These are phyloP conservation scores for Cyprinodon brontotheroides DNA, from an alignment of 2,113 vertebrate genomes.

Conservation along the genomic window DNA sequence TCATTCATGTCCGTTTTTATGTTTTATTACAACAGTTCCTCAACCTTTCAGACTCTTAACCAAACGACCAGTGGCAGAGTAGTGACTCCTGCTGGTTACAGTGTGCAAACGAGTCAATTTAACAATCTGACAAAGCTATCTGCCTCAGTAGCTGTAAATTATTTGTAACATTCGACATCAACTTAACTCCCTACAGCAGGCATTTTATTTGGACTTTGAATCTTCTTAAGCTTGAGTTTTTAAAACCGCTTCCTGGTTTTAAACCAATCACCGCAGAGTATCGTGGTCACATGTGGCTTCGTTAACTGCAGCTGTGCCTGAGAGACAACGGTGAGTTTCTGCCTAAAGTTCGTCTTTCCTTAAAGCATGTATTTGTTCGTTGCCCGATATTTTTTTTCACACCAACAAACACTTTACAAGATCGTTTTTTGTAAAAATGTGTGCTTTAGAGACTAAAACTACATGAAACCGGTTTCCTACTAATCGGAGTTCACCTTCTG, in stretches of 20 bases:
- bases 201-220: background rate
- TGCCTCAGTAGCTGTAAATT: background rate
- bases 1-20: background rate
- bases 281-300: conserved; percentile 19
- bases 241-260: conserved; percentile 24
- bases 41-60: background rate
- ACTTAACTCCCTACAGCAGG: background rate
- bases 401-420: background rate
- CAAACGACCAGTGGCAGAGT: background rate
- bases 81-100: background rate
- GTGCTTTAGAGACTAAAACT: background rate
- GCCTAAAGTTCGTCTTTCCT: background rate
- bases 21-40: no score
- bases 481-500: no score
- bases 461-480: background rate
- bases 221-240: background rate
- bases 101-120: background rate
- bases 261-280: conserved; percentile 29
- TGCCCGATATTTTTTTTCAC: background rate
- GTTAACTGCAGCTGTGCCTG: no score
- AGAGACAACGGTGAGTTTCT: conserved; percentile 43
- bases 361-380: background rate
- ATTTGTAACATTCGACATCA: background rate
- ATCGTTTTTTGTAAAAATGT: no score
- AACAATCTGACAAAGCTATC: background rate